phyloP scores from a whole-genome alignment of 1,140 invertebrate genomes.

The Globodera ellingtonae region DNA sequence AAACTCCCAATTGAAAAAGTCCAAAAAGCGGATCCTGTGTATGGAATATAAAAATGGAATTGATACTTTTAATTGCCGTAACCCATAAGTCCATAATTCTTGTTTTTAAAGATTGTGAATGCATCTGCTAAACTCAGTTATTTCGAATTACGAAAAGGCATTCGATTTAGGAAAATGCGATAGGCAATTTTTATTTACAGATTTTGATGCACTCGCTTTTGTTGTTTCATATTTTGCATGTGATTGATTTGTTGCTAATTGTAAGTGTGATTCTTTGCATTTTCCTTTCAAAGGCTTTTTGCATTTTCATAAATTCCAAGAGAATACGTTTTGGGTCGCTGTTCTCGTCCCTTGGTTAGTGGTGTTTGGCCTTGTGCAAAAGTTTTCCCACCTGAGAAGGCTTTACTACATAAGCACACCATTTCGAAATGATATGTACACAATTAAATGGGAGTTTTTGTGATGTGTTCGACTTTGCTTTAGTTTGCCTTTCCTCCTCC shows the following conservation, averaged over 20 bases:
- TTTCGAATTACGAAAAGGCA: too few relatives aligned
- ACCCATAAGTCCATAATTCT: too few relatives aligned
- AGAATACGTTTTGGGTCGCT: background rate
- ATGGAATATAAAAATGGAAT: conserved; percentile 40
- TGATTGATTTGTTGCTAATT: background rate
- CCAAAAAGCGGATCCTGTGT: conserved; percentile 48
- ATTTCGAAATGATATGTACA: background rate
- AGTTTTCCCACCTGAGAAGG: too few relatives aligned
- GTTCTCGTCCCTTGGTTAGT: background rate
- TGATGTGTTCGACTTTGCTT: background rate
- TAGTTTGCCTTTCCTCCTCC: background rate
- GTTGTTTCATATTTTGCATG: background rate
- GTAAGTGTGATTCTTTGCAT: too few relatives aligned
- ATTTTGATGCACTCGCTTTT: too few relatives aligned
- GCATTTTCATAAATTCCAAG: too few relatives aligned
- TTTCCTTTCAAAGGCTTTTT: too few relatives aligned
- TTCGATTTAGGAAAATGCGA: too few relatives aligned
- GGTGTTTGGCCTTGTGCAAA: background rate
- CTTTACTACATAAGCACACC: background rate
- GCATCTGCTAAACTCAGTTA: too few relatives aligned
- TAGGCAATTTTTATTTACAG: too few relatives aligned
- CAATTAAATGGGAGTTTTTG: background rate
- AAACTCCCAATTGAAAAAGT: background rate
- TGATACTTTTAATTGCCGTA: too few relatives aligned
- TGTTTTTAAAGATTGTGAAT: background rate